Percentiles rank a stretch among this genome's conserved stretches.
phyloP scores from a whole-genome alignment of 2,888 invertebrate genomes.

The Flexamia atlantica region DNA sequence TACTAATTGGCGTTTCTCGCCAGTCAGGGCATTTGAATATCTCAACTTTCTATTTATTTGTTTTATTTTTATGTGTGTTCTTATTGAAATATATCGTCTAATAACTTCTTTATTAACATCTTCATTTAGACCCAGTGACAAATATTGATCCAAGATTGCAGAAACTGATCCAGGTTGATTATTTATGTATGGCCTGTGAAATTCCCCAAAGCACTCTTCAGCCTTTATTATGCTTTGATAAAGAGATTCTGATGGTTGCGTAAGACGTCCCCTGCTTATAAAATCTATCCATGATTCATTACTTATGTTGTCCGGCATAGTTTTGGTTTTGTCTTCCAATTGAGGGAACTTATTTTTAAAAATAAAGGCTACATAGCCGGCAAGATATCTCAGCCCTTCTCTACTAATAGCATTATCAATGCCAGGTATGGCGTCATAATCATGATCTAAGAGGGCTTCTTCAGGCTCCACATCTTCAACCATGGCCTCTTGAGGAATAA shows the following conservation, averaged over 20 bases:
- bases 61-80: no score
- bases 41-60: no score
- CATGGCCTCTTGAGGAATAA: neutral
- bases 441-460: neutral
- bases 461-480: neutral
- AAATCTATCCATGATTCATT: neutral
- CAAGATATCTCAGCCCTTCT: neutral
- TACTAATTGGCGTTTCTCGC: no score
- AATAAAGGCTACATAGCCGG: slow-evolving; percentile 4
- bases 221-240: neutral
- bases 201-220: neutral
- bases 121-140: no score
- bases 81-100: no score
- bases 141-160: neutral
- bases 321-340: neutral
- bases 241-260: neutral
- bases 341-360: slow-evolving; percentile 6
- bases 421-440: neutral
- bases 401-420: neutral
- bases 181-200: neutral
- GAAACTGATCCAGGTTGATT: neutral
- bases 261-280: neutral
- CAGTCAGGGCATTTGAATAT: no score
- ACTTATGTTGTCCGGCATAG: neutral
- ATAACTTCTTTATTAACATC: no score